Base-by-base conservation (phyloP, 2,113 vertebrate species). In the Cairina moschata region DNA sequence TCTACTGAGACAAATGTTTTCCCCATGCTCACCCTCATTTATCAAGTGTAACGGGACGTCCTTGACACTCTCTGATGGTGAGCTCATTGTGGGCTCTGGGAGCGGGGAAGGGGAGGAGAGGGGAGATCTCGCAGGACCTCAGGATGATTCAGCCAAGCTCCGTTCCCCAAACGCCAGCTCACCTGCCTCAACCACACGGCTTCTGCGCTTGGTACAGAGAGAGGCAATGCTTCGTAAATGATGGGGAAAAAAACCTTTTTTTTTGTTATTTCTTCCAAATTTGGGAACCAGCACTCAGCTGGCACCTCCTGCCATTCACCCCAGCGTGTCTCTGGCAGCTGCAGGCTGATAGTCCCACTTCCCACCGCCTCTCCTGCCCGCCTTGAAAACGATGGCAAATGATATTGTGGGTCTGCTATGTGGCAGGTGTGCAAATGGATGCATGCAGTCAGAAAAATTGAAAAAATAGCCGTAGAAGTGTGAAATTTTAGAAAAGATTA, bases 281-380 rank as follows among this genome's bases (percentile, higher is more conserved):
- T 13, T 36, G 54, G 56, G 69, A 74, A 89, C 56, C n/a, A 60
- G 86, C 66, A 90, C 84, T 90, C 71, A 69, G 40, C 28, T 38
- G 38, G 60, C 59, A 42, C 66, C 54, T 92, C 44, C 48, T 52
- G 16, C 48, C 94, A 6, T 62, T 85, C 89, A 83, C 67, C 78
- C 82, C 65, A 17, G 50, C 60, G 21, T 6, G 42, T 38, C 73
- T 54, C 56, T 65, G 16, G 77, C 54, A 58, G 54, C 75, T 91
- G 8, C 0, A 1, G 58, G 48, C 74, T 15, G 55, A 42, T 2
- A 0, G 52, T 81, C 20, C 73, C 50, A 0, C 59, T 46, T 63
- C 59, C 87, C 0, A 0, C 55, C 44, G 34, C 63, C 79, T 65
- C 10, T 36, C 68, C 67, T 44, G 55, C 60, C 60, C 9, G 5